Evolutionary conservation across 2,113 vertebrate species (phyloP).

Genomic region (Odobenus rosmarus): DNA sequence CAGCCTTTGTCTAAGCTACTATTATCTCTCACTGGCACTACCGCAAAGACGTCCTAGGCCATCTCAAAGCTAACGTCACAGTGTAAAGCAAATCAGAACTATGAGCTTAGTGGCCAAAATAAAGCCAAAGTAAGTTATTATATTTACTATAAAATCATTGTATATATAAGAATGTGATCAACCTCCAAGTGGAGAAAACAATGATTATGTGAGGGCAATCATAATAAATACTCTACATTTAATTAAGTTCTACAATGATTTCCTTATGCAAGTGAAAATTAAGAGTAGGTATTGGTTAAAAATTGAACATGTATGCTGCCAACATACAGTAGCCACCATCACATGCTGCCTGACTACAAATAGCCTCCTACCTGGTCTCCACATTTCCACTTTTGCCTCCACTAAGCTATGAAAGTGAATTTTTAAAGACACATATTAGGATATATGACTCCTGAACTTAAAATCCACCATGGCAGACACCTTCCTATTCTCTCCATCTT

Average conservation of each 20-base stretch:
- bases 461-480: background rate
- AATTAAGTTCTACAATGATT: background rate
- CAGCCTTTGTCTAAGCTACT: background rate
- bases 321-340: background rate
- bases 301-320: background rate
- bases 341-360: background rate
- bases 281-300: background rate
- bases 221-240: background rate
- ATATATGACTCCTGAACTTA: background rate
- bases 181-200: background rate
- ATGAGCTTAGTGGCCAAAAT: background rate
- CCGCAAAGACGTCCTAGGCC: background rate
- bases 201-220: background rate
- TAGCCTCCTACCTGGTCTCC: background rate
- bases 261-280: background rate
- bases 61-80: background rate
- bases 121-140: background rate
- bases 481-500: background rate
- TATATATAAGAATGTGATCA: background rate
- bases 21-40: background rate
- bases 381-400: background rate
- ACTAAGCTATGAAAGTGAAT: background rate
- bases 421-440: background rate
- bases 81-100: background rate
- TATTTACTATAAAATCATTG: background rate